Percentiles rank a stretch among this genome's conserved stretches.
Conservation (phyloP, 2,113 vertebrate genomes). For the Bufo gargarizans region DNA sequence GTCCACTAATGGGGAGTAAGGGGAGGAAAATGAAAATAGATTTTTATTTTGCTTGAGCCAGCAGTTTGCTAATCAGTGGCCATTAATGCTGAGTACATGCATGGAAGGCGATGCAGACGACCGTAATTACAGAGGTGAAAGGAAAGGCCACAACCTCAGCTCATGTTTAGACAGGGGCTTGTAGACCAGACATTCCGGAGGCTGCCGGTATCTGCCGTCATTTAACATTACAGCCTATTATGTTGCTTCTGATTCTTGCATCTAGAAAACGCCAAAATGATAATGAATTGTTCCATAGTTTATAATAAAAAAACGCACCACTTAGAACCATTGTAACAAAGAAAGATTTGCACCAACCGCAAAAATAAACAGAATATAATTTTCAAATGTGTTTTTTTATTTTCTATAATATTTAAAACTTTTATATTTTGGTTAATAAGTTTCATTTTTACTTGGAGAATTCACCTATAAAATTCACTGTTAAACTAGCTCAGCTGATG, state of each 20-base stretch:
- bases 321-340: background rate
- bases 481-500: too few species aligned
- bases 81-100: background rate
- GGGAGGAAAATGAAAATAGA: conserved; percentile 8
- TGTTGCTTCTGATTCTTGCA: background rate
- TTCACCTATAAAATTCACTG: too few species aligned
- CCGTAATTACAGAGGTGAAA: background rate
- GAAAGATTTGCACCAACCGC: background rate
- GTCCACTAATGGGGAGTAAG: conserved; percentile 18
- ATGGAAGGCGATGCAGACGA: background rate
- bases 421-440: too few species aligned
- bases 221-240: background rate
- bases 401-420: too few species aligned
- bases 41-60: conserved; percentile 10
- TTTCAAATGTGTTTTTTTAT: background rate
- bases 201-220: background rate
- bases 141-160: background rate
- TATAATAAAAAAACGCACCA: background rate
- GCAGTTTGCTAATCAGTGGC: conserved; percentile 23
- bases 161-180: background rate
- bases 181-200: background rate
- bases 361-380: background rate
- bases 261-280: background rate
- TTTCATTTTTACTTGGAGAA: too few species aligned
- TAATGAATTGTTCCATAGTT: background rate